phyloP scores from a whole-genome alignment of 92 coral and sea anemone genomes.

The Isaurus tuberculatus region DNA sequence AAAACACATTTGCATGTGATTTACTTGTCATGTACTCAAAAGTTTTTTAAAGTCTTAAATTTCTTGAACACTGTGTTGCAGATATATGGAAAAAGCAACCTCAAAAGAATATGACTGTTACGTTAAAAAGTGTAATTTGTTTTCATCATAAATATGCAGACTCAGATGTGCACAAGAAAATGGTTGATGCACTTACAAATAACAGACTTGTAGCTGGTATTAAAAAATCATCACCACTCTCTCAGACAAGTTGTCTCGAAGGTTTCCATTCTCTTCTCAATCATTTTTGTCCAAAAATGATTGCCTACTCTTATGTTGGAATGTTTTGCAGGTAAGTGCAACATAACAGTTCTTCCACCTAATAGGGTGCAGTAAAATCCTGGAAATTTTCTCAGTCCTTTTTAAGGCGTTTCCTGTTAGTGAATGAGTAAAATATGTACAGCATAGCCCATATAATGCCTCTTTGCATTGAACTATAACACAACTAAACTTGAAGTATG shows the following conservation, averaged over 20 bases:
- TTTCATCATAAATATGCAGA: conserved; percentile 5
- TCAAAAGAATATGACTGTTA: background rate
- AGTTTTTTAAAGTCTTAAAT: background rate
- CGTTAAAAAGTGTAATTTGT: background rate
- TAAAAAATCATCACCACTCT: conserved; percentile 46
- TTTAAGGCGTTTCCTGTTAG: conserved; percentile 1
- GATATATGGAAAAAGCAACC: background rate
- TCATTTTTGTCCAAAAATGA: conserved; percentile 37
- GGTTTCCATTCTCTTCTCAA: conserved; percentile 58
- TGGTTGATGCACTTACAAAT: conserved; percentile 36
- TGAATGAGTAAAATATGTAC: background rate
- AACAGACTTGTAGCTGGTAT: conserved; percentile 44
- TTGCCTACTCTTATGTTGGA: conserved; percentile 14
- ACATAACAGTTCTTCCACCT: background rate
- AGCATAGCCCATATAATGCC: conserved; percentile 9
- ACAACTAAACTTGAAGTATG: background rate
- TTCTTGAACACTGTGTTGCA: background rate
- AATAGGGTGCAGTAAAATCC: background rate
- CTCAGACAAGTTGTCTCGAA: conserved; percentile 57
- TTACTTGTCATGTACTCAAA: background rate
- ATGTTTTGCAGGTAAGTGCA: conserved; percentile 14
- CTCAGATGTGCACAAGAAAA: conserved; percentile 42
- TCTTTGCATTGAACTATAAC: conserved; percentile 1
- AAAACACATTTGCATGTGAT: background rate
- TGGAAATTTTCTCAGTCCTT: background rate